Percentiles rank a stretch among this genome's conserved stretches.
Conservation (phyloP, 2,888 invertebrate genomes). For the Pseudoips prasinana region DNA sequence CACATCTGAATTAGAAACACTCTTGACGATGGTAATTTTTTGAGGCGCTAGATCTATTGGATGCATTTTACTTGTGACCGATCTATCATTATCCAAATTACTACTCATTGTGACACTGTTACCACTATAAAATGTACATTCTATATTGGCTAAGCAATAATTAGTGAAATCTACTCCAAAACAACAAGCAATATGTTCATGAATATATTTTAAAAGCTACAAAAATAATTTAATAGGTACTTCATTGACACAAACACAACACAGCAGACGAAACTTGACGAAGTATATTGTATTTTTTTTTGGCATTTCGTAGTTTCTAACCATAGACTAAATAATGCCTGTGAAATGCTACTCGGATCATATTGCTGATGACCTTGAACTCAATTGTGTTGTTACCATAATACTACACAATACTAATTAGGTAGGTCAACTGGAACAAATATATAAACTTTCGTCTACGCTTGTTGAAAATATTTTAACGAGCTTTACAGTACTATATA, state of each 20-base stretch:
- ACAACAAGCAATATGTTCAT: conserved; percentile 2
- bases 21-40: conserved; percentile 77
- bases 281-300: background rate
- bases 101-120: conserved; percentile 59
- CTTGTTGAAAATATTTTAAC: no score
- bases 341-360: no score
- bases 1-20: conserved; percentile 66
- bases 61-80: conserved; percentile 80
- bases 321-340: no score
- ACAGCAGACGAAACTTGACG: conserved; percentile 5
- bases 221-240: conserved; percentile 7
- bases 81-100: conserved; percentile 80
- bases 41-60: conserved; percentile 79
- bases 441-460: no score
- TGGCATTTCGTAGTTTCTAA: no score
- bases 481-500: no score
- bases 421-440: no score
- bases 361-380: no score
- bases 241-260: conserved; percentile 20
- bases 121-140: conserved; percentile 10
- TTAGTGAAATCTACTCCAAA: conserved; percentile 1
- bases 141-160: conserved; percentile 1
- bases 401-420: no score
- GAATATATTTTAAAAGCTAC: conserved; percentile 5
- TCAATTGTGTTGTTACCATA: no score